A percentile compares a stretch with the other conserved stretches of the same genome.
Conservation (phyloP, 2,113 vertebrate species). For the Struthidea cinerea region DNA sequence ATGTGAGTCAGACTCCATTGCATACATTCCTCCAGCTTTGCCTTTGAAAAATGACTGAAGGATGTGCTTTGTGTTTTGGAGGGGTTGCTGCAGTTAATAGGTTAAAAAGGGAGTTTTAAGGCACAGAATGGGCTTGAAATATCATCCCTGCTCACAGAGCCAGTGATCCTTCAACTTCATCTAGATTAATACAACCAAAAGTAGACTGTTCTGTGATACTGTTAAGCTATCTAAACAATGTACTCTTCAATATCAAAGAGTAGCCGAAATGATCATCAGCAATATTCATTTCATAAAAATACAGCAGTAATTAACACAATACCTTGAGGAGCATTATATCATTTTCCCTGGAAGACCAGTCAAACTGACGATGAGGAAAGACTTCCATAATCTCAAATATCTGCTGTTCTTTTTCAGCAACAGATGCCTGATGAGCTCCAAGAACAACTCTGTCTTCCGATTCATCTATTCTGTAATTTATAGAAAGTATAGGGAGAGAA, state of each 20-base stretch:
- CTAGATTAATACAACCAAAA: background rate
- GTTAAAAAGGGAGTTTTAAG: background rate
- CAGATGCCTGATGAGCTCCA: background rate
- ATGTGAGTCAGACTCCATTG: background rate
- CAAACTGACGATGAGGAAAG: background rate
- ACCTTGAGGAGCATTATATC: conserved; percentile 12
- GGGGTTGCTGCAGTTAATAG: background rate
- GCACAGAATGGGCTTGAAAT: background rate
- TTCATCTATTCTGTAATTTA: background rate
- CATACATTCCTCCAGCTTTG: background rate
- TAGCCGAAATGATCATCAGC: background rate
- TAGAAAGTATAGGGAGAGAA: background rate
- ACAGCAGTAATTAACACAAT: background rate
- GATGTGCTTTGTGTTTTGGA: background rate
- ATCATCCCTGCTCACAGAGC: background rate
- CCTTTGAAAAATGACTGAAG: background rate
- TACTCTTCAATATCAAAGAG: background rate
- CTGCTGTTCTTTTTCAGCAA: background rate
- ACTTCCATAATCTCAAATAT: background rate
- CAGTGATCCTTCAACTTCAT: background rate
- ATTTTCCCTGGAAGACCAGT: background rate
- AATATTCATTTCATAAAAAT: background rate
- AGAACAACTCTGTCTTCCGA: background rate
- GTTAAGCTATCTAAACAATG: background rate
- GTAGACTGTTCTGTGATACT: background rate